A percentile compares a stretch with the other conserved stretches of the same genome.
Conservation (phyloP, 2,888 invertebrate genomes). For the Lepidocyrtoides sp. region DNA sequence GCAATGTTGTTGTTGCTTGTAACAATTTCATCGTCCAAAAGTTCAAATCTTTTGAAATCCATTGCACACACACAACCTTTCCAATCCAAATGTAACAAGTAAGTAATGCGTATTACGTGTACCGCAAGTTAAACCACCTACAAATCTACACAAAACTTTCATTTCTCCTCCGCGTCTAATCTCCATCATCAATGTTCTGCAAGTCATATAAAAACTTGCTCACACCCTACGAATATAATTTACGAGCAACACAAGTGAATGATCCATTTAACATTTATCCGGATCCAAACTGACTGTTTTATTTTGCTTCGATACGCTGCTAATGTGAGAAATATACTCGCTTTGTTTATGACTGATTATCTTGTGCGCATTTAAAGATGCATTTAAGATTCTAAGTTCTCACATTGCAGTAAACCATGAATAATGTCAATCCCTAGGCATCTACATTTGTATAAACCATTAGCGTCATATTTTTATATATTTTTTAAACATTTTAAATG, state of each 20-base stretch:
- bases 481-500: no score
- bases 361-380: neutral
- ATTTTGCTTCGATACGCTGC: neutral
- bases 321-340: neutral
- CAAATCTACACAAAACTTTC: neutral
- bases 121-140: no score
- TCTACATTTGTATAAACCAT: no score
- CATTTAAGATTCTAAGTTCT: no score
- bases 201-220: neutral
- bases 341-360: neutral
- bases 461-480: no score
- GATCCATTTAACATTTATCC: neutral
- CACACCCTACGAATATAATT: slow-evolving; percentile 5
- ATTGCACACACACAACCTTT: no score
- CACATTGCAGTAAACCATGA: neutral
- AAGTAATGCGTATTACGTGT: no score
- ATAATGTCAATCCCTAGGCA: neutral
- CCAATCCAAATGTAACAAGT: no score
- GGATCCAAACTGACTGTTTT: neutral
- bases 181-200: neutral
- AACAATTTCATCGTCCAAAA: no score
- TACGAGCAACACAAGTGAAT: slow-evolving; percentile 6
- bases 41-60: neutral
- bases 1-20: neutral
- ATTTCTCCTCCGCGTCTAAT: neutral